Evolutionary conservation across 37 sponge, comb jelly and placozoan species (phyloP).

Genomic region (Chondrosia reniformis): DNA sequence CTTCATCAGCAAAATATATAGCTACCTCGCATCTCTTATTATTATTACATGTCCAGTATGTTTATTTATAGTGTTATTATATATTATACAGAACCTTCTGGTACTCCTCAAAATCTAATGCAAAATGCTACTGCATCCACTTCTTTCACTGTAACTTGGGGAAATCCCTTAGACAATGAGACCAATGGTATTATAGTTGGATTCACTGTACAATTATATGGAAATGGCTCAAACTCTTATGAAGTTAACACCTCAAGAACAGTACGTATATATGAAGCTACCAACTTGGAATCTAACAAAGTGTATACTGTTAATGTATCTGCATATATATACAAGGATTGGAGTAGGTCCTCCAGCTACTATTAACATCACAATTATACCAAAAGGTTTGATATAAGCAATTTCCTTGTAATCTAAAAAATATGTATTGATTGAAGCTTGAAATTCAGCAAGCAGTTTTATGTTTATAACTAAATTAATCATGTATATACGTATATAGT

Average conservation of each 20-base stretch:
- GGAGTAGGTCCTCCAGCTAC: neutral
- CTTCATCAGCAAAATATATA: too few species aligned
- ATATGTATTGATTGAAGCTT: too few species aligned
- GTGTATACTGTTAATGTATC: neutral
- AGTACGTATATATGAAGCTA: neutral
- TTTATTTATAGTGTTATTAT: too few species aligned
- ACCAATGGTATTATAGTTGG: neutral
- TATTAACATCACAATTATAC: neutral
- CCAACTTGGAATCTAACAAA: neutral
- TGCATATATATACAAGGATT: neutral
- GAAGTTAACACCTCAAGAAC: neutral
- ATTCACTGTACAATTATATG: neutral
- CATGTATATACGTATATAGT: too few species aligned
- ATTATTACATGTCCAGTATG: too few species aligned
- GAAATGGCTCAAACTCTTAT: neutral
- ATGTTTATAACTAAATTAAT: too few species aligned
- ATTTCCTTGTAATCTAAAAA: too few species aligned
- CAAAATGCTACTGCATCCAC: neutral
- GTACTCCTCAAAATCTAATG: neutral
- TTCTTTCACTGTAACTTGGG: constrained; percentile 13
- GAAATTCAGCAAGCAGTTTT: too few species aligned
- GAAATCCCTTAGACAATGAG: neutral
- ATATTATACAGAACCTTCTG: neutral
- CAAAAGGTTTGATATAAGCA: constrained; percentile 10
- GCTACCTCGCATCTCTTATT: too few species aligned